These are phyloP conservation scores for Apamea anceps DNA, from an alignment of 2,888 invertebrate species.

Conservation along the genomic window DNA sequence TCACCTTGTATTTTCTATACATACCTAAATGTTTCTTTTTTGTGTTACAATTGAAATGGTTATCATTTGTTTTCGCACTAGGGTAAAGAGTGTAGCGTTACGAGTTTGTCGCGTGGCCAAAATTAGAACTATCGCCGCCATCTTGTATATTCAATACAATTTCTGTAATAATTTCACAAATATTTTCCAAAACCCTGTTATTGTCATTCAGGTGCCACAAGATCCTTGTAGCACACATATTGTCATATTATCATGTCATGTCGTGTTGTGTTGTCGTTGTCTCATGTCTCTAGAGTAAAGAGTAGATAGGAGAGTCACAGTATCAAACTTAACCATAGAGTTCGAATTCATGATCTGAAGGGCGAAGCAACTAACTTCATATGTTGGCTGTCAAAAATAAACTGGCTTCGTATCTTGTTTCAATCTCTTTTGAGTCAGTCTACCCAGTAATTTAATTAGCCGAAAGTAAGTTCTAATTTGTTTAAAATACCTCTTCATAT, in stretches of 20 bases:
- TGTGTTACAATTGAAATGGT: neutral
- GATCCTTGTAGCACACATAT: neutral
- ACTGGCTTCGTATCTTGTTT: neutral
- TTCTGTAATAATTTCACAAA: neutral
- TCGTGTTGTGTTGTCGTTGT: too few relatives aligned
- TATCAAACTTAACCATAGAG: neutral
- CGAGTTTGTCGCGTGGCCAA: neutral
- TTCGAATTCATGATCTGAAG: neutral
- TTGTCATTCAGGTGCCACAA: neutral
- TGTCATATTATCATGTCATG: neutral
- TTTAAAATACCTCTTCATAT: neutral
- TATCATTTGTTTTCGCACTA: slow-evolving; percentile 16
- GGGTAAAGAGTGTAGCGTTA: neutral
- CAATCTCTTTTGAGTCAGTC: neutral
- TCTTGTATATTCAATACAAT: neutral
- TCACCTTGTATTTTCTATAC: slow-evolving; percentile 52
- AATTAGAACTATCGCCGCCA: neutral
- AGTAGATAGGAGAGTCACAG: neutral
- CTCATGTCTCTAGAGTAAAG: neutral
- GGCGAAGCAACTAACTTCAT: neutral
- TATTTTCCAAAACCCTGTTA: neutral
- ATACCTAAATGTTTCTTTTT: neutral
- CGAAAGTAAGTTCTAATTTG: neutral
- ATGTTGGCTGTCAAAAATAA: neutral
- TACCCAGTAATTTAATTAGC: neutral